Evolutionary conservation across 2,888 invertebrate genomes (phyloP).

Genomic region (Megamerina dolium): DNA sequence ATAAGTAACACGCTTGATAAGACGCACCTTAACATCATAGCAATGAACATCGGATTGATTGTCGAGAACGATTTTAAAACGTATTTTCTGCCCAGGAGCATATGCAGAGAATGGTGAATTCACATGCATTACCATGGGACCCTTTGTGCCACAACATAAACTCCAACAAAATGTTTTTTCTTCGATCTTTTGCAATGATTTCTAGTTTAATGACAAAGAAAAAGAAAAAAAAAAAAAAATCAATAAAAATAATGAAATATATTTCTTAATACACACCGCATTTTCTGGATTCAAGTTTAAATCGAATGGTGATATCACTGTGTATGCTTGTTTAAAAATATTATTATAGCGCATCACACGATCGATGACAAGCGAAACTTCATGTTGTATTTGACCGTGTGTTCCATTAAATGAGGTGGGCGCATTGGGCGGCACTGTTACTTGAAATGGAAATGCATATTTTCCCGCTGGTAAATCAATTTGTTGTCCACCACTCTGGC

Average conservation of each 20-base stretch:
- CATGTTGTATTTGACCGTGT: constrained; percentile 70
- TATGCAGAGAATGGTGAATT: constrained; percentile 63
- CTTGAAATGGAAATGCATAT: constrained; percentile 70
- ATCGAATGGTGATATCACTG: constrained; percentile 71
- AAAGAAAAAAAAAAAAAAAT: neutral
- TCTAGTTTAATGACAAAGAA: constrained; percentile 46
- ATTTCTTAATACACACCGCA: constrained; percentile 48
- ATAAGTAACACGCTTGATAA: constrained; percentile 56
- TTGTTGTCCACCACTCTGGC: constrained; percentile 54
- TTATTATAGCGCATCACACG: constrained; percentile 82
- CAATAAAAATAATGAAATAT: neutral
- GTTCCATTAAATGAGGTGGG: constrained; percentile 75
- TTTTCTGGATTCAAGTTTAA: constrained; percentile 66
- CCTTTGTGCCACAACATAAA: constrained; percentile 63
- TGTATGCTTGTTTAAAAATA: constrained; percentile 71
- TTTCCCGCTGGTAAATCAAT: constrained; percentile 64
- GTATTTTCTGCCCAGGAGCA: constrained; percentile 68
- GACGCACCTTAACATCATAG: constrained; percentile 56
- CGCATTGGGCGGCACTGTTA: constrained; percentile 54
- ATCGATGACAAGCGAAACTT: constrained; percentile 69
- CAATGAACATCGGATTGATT: constrained; percentile 68
- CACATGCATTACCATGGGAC: constrained; percentile 62
- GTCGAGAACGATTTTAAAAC: constrained; percentile 62
- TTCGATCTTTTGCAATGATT: constrained; percentile 61
- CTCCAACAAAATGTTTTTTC: constrained; percentile 69